These are phyloP conservation scores for Stomatorhinus ivindoensis DNA, from an alignment of 2,113 vertebrate species.

Conservation along the genomic window DNA sequence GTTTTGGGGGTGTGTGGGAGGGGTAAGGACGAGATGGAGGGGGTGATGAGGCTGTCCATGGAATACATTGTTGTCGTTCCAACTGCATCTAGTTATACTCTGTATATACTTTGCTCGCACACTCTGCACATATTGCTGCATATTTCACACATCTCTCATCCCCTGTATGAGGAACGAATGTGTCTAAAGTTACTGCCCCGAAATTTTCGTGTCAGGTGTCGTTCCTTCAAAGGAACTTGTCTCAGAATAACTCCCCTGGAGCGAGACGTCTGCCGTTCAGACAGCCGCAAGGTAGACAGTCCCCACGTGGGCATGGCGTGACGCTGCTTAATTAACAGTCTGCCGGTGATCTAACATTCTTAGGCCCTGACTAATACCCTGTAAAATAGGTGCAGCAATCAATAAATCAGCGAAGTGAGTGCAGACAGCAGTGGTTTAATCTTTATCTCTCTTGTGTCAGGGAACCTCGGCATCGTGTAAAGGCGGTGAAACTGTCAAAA, in stretches of 20 bases:
- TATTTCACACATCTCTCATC: background rate
- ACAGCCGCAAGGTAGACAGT: background rate
- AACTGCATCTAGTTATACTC: background rate
- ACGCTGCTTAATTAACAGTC: background rate
- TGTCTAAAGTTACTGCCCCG: background rate
- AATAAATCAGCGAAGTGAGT: background rate
- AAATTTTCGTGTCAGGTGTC: background rate
- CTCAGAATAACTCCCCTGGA: background rate
- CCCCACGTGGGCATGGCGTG: background rate
- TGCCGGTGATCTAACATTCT: background rate
- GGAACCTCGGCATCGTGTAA: background rate
- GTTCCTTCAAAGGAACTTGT: background rate
- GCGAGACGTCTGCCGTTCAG: background rate
- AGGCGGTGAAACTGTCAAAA: background rate
- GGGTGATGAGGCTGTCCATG: background rate
- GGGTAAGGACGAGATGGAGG: background rate
- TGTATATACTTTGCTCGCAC: background rate
- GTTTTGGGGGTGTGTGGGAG: background rate
- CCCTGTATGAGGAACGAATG: background rate
- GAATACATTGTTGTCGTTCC: background rate
- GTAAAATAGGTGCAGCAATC: background rate
- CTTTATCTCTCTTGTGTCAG: background rate
- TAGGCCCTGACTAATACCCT: background rate
- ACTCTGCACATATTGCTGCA: conserved; percentile 1
- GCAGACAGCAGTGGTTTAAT: background rate